phyloP scores from a whole-genome alignment of 1,140 invertebrate genomes.

The Penaeus chinensis region DNA sequence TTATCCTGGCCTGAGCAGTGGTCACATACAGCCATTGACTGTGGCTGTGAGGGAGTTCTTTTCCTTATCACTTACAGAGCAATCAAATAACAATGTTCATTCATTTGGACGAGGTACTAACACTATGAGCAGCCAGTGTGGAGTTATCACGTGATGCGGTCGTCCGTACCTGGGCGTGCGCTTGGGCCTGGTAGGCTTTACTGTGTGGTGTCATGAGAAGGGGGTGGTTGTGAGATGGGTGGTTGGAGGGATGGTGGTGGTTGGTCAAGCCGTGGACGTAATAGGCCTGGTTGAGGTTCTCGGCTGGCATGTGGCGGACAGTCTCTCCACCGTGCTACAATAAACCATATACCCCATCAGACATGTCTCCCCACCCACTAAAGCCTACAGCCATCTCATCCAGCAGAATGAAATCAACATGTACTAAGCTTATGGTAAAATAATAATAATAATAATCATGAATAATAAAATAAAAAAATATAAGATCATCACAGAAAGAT shows the following conservation, averaged over 20 bases:
- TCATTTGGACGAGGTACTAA: conserved; percentile 4
- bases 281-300: conserved; percentile 44
- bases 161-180: conserved; percentile 55
- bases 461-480: no score
- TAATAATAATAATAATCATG: background rate
- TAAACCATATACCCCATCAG: conserved; percentile 39
- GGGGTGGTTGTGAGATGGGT: conserved; percentile 41
- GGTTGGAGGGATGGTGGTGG: conserved; percentile 57
- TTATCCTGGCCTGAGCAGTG: no score
- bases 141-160: conserved; percentile 4
- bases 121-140: conserved; percentile 23
- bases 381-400: conserved; percentile 21
- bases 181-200: conserved; percentile 52
- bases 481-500: no score
- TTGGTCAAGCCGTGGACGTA: conserved; percentile 49
- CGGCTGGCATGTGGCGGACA: conserved; percentile 36
- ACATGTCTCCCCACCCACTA: conserved; percentile 35
- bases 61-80: no score
- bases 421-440: conserved; percentile 14
- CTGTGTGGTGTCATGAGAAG: conserved; percentile 50
- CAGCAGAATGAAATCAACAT: conserved; percentile 8
- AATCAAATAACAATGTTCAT: conserved; percentile 13
- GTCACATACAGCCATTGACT: no score
- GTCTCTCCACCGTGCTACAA: conserved; percentile 48
- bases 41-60: no score